Conservation (phyloP, 1,140 invertebrate genomes). For the Ooceraea biroi region DNA sequence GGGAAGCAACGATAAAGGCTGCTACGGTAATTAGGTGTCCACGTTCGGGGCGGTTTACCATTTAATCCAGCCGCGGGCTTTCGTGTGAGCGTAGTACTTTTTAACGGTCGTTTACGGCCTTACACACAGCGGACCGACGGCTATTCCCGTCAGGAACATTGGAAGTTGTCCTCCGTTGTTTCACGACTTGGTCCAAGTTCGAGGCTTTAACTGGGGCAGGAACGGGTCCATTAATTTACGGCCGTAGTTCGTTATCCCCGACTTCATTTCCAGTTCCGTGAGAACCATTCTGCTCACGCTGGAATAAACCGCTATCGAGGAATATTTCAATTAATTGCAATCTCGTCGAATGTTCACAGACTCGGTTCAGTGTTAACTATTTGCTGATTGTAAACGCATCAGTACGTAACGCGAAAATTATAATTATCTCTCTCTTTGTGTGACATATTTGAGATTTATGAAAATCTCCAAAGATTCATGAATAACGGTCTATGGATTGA, state of each 20-base stretch:
- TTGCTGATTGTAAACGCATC: too few relatives aligned
- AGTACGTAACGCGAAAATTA: too few relatives aligned
- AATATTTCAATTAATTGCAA: slow-evolving; percentile 37
- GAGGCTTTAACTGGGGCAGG: slow-evolving; percentile 76
- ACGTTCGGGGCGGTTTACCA: slow-evolving; percentile 5
- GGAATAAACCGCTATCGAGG: slow-evolving; percentile 10
- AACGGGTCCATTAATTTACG: slow-evolving; percentile 82
- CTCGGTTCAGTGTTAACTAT: too few relatives aligned
- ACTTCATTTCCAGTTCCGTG: slow-evolving; percentile 78
- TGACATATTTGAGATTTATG: too few relatives aligned
- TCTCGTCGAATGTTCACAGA: not conserved
- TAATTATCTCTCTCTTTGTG: too few relatives aligned
- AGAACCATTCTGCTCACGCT: not conserved
- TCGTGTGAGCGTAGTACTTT: slow-evolving; percentile 58
- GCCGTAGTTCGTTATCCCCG: slow-evolving; percentile 77
- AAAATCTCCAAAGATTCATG: too few relatives aligned
- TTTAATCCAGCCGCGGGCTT: slow-evolving; percentile 41
- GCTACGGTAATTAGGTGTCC: slow-evolving; percentile 49
- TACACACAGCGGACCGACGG: slow-evolving; percentile 61
- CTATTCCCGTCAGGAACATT: slow-evolving; percentile 65
- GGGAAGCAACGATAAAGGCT: slow-evolving; percentile 1
- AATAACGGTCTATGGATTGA: too few relatives aligned
- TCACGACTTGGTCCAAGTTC: slow-evolving; percentile 77
- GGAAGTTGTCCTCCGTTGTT: slow-evolving; percentile 72
- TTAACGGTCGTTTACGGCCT: slow-evolving; percentile 67